Conservation (phyloP, 2,888 invertebrate species). For the Aethes cnicana region DNA sequence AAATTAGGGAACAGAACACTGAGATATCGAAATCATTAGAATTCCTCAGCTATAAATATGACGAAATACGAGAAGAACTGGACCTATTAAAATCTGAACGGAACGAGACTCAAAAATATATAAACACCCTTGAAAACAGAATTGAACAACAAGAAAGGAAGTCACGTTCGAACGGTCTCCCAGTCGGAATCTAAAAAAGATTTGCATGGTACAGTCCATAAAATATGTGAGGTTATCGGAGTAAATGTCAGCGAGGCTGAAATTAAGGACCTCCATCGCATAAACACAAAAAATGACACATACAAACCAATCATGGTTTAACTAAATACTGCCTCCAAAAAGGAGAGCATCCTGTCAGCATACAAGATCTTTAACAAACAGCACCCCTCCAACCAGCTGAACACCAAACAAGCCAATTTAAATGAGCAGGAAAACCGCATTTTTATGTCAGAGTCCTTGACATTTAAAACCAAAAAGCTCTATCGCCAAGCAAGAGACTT, state of each 20-base stretch:
- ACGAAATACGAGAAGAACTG: constrained; percentile 9
- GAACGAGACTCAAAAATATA: constrained; percentile 1
- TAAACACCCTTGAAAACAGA: not conserved
- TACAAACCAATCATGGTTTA: constrained; percentile 1
- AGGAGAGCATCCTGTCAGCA: not conserved
- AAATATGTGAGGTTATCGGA: not conserved
- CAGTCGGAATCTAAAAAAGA: not conserved
- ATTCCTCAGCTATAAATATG: constrained; percentile 9
- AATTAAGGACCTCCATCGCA: not conserved
- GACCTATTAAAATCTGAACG: not conserved
- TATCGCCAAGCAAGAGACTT: constrained; percentile 21
- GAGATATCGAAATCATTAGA: constrained; percentile 3
- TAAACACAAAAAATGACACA: constrained; percentile 1
- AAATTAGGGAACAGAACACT: not conserved
- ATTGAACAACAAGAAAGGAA: not conserved
- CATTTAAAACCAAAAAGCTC: constrained; percentile 25
- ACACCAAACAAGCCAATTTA: constrained; percentile 25
- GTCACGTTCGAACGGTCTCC: not conserved
- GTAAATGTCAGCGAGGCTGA: not conserved
- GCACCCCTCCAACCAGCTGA: constrained; percentile 23
- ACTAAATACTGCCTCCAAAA: not conserved
- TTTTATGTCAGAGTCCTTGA: constrained; percentile 30
- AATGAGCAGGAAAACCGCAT: constrained; percentile 26
- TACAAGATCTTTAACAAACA: constrained; percentile 30
- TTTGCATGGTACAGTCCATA: not conserved